These are phyloP conservation scores for Stictocephala bisonia DNA, from an alignment of 2,888 invertebrate species.

Conservation along the genomic window DNA sequence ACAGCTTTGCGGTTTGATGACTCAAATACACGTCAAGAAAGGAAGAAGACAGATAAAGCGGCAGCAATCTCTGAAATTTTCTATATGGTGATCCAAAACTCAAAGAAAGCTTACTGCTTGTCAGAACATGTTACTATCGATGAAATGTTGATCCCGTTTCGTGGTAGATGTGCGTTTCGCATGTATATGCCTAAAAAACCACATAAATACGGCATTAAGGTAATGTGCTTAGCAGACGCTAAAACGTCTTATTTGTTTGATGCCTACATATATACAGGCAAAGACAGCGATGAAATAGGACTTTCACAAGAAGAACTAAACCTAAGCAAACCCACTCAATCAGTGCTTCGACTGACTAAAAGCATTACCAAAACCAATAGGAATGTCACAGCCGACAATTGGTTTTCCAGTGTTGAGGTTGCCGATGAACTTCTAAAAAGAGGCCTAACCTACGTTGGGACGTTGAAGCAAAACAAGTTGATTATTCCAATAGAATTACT, in stretches of 20 bases:
- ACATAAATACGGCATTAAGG: slow-evolving; percentile 58
- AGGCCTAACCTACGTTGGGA: slow-evolving; percentile 44
- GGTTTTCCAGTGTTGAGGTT: slow-evolving; percentile 60
- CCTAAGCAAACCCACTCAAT: slow-evolving; percentile 59
- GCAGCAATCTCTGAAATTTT: slow-evolving; percentile 48
- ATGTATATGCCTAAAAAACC: slow-evolving; percentile 50
- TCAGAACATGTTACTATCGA: slow-evolving; percentile 13
- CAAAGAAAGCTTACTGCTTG: slow-evolving; percentile 15
- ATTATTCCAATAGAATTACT: slow-evolving; percentile 48
- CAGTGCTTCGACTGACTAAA: slow-evolving; percentile 58
- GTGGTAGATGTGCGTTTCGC: slow-evolving; percentile 2
- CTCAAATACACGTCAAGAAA: slow-evolving; percentile 4
- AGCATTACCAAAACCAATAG: slow-evolving; percentile 58
- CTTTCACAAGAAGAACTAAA: slow-evolving; percentile 58
- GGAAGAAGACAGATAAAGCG: slow-evolving; percentile 12
- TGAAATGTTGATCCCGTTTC: slow-evolving; percentile 25
- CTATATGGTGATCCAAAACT: slow-evolving; percentile 22
- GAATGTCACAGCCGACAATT: slow-evolving; percentile 61
- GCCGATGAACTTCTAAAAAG: slow-evolving; percentile 49
- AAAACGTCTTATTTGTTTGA: slow-evolving; percentile 35
- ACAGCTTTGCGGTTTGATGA: slow-evolving; percentile 25
- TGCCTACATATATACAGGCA: slow-evolving; percentile 20
- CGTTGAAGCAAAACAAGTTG: slow-evolving; percentile 45
- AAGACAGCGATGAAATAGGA: slow-evolving; percentile 56
- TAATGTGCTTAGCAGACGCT: slow-evolving; percentile 50